Percentiles rank a stretch among this genome's conserved stretches.
Evolutionary conservation across 2,888 invertebrate genomes (phyloP).

Genomic region (Stenoptilia bipunctidactyla): DNA sequence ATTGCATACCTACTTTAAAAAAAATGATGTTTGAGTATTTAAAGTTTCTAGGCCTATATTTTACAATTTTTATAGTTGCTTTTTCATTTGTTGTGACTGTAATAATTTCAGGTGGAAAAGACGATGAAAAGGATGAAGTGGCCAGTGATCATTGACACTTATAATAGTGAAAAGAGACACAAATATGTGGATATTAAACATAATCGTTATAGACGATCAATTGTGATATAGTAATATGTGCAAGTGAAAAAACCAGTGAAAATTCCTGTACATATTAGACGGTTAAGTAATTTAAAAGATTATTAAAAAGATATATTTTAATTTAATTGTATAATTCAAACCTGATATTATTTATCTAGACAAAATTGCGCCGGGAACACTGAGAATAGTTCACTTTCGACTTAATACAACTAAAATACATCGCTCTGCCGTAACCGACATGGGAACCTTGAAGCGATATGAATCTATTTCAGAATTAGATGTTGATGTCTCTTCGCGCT

Average conservation of each 20-base stretch:
- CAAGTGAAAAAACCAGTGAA: constrained; percentile 46
- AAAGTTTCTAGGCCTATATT: constrained; percentile 4
- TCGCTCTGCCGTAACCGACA: constrained; percentile 19
- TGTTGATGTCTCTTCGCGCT: no score
- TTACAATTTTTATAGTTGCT: constrained; percentile 13
- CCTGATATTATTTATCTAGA: no score
- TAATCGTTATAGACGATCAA: constrained; percentile 59
- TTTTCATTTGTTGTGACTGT: constrained; percentile 53
- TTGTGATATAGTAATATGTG: constrained; percentile 58
- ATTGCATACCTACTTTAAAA: no score
- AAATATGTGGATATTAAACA: not conserved
- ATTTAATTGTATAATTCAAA: constrained; percentile 28
- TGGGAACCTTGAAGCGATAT: constrained; percentile 1
- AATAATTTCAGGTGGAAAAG: constrained; percentile 62
- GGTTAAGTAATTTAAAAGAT: constrained; percentile 44
- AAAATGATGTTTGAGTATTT: no score
- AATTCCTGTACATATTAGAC: constrained; percentile 52
- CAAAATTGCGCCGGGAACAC: no score
- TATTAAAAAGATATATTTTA: constrained; percentile 46
- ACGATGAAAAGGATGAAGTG: constrained; percentile 59
- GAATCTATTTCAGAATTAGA: no score
- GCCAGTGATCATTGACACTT: constrained; percentile 52
- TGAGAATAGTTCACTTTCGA: no score
- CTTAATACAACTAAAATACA: no score
- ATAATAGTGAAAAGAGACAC: not conserved